phyloP scores from a whole-genome alignment of 1,140 invertebrate species.

The Rhynchophorus ferrugineus region DNA sequence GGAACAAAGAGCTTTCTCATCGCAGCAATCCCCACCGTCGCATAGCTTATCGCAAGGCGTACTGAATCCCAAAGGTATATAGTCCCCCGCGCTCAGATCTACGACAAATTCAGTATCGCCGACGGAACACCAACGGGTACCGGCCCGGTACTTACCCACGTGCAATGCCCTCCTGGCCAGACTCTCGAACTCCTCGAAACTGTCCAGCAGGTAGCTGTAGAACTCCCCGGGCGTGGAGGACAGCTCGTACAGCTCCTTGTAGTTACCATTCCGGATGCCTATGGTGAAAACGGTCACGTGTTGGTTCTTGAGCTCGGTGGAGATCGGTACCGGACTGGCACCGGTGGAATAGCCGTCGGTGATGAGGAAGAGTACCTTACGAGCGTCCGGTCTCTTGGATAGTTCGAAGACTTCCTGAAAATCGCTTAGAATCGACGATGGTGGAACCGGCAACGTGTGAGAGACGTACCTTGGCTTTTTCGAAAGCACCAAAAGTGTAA shows the following conservation, averaged over 20 bases:
- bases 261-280: slow-evolving; percentile 62
- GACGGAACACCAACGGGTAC: not conserved
- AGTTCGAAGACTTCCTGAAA: slow-evolving; percentile 51
- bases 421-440: too few relatives aligned
- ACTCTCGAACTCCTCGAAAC: slow-evolving; percentile 65
- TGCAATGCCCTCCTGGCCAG: slow-evolving; percentile 61
- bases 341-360: slow-evolving; percentile 70
- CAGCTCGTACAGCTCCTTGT: slow-evolving; percentile 57
- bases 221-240: slow-evolving; percentile 56
- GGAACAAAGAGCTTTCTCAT: slow-evolving; percentile 51
- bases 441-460: too few relatives aligned
- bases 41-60: slow-evolving; percentile 52
- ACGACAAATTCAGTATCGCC: not conserved
- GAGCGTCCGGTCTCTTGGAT: slow-evolving; percentile 43
- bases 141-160: slow-evolving; percentile 45
- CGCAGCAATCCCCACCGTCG: slow-evolving; percentile 44
- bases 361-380: slow-evolving; percentile 58
- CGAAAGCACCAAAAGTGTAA: slow-evolving; percentile 59
- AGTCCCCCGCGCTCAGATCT: slow-evolving; percentile 57
- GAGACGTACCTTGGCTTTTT: slow-evolving; percentile 51
- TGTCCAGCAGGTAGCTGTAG: slow-evolving; percentile 61
- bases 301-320: slow-evolving; percentile 45
- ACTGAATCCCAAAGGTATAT: slow-evolving; percentile 44
- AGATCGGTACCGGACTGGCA: slow-evolving; percentile 55
- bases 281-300: slow-evolving; percentile 56